Evolutionary conservation across 1,140 invertebrate species (phyloP), one percentile per base, ranked within the genome.

Genomic region (Temnothorax longispinosus): DNA sequence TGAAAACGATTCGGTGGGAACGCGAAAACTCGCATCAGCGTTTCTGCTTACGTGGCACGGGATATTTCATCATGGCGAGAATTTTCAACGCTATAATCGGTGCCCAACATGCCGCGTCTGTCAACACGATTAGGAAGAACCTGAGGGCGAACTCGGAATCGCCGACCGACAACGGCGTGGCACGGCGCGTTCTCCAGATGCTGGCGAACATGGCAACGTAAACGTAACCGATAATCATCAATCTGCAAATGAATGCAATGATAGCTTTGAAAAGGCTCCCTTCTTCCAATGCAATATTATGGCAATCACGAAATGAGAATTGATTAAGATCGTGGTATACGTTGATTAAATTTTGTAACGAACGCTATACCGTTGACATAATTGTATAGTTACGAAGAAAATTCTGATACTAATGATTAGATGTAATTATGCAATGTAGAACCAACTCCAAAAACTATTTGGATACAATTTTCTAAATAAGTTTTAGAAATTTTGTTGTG

Each of bases 71-170:
- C 82, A 98, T 95, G 2, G 97, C 97, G 65, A 96, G 89, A 52
- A 97, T 95, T 93, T 98, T 98, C 62, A 97, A 94, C 27, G 96
- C 90, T 47, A 97, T 97, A 38, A 98, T 97, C 4, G 97, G 97
- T 8, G 96, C 95, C 97, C 97, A 98, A 91, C 97, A 98, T 35
- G 96, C 92, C n/a, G 96, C 96, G 92, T 98, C 97, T 0, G 97
- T 97, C 21, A 97, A 93, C 1, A 98, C 97, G 76, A 98, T 98
- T 86, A 98, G 96, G 88, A 97, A 97, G 92, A 98, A 98, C 81
- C 97, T 95, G 13, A 97, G 93, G 2, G 97, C 97, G 90, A 98
- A 97, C 92, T 97, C 97, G 44, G 96, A 97, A 94, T 97, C 97
- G 54, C 95, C 95, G 47, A 96, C 94, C 38, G 96, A 96, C 56